Evolutionary conservation across 2,797 vertebrate genomes (phyloP), one percentile per base, ranked within the genome.

Genomic region (Valencia hispanica): DNA sequence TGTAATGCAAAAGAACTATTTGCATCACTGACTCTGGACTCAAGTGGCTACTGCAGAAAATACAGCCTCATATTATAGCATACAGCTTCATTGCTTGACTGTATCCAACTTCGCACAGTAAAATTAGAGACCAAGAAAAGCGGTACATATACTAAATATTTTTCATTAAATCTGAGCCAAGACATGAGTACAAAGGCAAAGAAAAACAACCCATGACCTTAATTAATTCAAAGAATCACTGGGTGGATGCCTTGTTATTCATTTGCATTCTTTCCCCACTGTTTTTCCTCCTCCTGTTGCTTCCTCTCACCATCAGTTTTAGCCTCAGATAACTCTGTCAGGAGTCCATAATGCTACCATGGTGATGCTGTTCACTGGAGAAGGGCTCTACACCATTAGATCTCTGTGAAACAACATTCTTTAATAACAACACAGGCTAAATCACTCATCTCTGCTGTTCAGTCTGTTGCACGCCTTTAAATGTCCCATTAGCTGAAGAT

Each of bases 311-410:
- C 84, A 78, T 72, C 74, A 61, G 57, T 79, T 78, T 27, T 55
- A 75, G 77, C 41, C 43, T 77, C 22, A 25, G 3, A 73, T 68
- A 69, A 84, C 77, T 84, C 75, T 76, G 72, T 66, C 47, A 48
- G 79, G 73, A 90, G 89, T 90, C 85, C 79, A 68, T 75, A 50
- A 65, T 70, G 86, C 79, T 88, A 70, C 92, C 41, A 93, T 94
- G 93, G 93, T 86, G 89, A 94, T 84, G 81, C 73, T 78, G 79
- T 74, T 90, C 82, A 84, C 69, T 14, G 75, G 30, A 84, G 47
- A 87, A 75, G 72, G 85, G 80, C 81, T 77, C 75, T 36, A 0
- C 41, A 51, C 73, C 74, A 75, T 43, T 91, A 91, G 92, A 92
- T 91, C 88, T 81, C 69, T 63, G 41, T 83, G 78, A 90, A 92